Conservation (phyloP, 2,888 invertebrate species). For the Thalpophila matura region DNA sequence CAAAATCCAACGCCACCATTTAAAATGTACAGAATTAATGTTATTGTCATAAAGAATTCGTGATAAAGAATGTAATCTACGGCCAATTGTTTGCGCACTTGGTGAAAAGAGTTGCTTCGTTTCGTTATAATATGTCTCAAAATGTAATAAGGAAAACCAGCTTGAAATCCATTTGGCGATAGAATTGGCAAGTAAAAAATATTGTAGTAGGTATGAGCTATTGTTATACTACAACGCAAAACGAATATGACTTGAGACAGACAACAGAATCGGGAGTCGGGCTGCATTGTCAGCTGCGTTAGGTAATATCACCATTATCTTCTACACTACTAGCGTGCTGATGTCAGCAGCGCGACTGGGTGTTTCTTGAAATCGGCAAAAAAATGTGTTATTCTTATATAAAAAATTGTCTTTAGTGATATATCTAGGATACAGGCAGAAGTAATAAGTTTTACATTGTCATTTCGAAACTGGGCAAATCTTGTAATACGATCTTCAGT, state of each 20-base stretch:
- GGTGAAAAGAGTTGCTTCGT: constrained; percentile 1
- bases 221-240: constrained; percentile 1
- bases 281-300: background rate
- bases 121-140: background rate
- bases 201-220: background rate
- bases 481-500: no score
- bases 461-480: no score
- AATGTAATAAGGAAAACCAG: background rate
- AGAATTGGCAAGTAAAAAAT: background rate
- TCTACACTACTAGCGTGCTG: background rate
- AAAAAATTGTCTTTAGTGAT: no score
- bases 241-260: background rate
- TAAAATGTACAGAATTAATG: constrained; percentile 34
- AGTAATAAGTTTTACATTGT: no score
- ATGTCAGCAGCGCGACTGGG: background rate
- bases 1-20: constrained; percentile 50
- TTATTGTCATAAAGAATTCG: constrained; percentile 9
- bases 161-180: background rate
- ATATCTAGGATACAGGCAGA: no score
- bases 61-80: constrained; percentile 27
- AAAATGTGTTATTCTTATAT: no score
- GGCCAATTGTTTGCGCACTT: constrained; percentile 27
- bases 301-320: background rate
- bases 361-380: no score
- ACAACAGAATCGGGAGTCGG: background rate